Percentiles rank a stretch among this genome's conserved stretches.
Evolutionary conservation across 2,888 invertebrate species (phyloP).

Genomic region (Holacanthella duospinosa): DNA sequence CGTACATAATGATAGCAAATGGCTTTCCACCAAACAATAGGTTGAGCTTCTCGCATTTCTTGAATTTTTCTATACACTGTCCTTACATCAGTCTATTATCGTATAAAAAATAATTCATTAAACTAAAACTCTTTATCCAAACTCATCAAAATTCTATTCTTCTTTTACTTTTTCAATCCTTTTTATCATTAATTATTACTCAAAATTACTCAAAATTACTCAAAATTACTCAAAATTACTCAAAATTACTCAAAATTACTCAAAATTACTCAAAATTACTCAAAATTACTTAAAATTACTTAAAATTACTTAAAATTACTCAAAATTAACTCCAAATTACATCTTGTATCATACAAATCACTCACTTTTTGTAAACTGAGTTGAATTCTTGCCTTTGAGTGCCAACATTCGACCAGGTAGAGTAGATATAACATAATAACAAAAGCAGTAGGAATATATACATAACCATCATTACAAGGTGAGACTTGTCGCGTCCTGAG

Average conservation of each 20-base stretch:
- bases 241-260: no score
- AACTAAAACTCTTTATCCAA: not conserved
- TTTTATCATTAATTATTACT: no score
- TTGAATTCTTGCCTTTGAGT: slow-evolving; percentile 62
- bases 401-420: slow-evolving; percentile 74
- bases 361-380: slow-evolving; percentile 42
- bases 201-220: no score
- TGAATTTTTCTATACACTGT: slow-evolving; percentile 56
- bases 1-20: slow-evolving; percentile 73
- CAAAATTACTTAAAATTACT: no score
- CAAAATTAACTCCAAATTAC: not conserved
- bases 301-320: no score
- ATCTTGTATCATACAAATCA: not conserved
- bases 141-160: no score
- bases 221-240: no score
- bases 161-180: no score
- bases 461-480: slow-evolving; percentile 70
- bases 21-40: slow-evolving; percentile 78
- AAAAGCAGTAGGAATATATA: slow-evolving; percentile 70
- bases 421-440: slow-evolving; percentile 66
- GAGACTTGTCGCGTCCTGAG: slow-evolving; percentile 54
- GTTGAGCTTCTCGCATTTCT: slow-evolving; percentile 57
- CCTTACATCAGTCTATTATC: slow-evolving; percentile 50
- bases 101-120: no score
- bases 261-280: no score